These are phyloP conservation scores for Drosophila mayri DNA, from an alignment of 1,140 invertebrate genomes.

Conservation along the genomic window DNA sequence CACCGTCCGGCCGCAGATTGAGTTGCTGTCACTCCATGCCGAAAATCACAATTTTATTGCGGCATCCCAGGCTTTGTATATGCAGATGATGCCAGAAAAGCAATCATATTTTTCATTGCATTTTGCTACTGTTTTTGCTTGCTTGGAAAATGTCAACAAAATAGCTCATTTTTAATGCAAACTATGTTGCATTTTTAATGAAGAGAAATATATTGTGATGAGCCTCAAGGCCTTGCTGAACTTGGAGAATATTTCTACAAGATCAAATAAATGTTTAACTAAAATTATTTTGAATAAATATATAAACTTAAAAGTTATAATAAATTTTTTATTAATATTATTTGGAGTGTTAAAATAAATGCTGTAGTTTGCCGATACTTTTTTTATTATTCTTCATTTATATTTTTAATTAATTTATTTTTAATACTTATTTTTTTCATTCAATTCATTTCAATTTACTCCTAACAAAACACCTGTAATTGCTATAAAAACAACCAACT, in stretches of 20 bases:
- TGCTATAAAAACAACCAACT: conserved; percentile 8
- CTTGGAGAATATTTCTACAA: not conserved
- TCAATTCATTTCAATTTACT: not conserved
- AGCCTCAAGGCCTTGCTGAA: not conserved
- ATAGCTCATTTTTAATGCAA: conserved; percentile 10
- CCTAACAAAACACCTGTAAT: not conserved
- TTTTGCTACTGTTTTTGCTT: not conserved
- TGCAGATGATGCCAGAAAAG: not conserved
- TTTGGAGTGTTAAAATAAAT: not conserved
- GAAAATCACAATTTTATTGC: conserved; percentile 43
- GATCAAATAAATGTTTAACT: not conserved
- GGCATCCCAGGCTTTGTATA: not conserved
- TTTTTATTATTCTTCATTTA: no score
- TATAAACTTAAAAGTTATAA: no score
- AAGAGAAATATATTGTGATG: not conserved
- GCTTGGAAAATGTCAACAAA: conserved; percentile 27
- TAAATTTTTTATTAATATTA: not conserved
- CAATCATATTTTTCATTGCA: conserved; percentile 34
- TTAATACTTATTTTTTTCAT: not conserved
- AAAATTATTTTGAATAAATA: not conserved
- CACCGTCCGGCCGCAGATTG: conserved; percentile 54
- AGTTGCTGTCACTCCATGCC: conserved; percentile 55
- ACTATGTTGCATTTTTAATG: conserved; percentile 6
- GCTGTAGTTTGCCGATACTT: not conserved
- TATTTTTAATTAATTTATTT: not conserved